A percentile compares a stretch with the other conserved stretches of the same genome.
phyloP scores from a whole-genome alignment of 2,888 invertebrate genomes.

The Leistus spinibarbis region DNA sequence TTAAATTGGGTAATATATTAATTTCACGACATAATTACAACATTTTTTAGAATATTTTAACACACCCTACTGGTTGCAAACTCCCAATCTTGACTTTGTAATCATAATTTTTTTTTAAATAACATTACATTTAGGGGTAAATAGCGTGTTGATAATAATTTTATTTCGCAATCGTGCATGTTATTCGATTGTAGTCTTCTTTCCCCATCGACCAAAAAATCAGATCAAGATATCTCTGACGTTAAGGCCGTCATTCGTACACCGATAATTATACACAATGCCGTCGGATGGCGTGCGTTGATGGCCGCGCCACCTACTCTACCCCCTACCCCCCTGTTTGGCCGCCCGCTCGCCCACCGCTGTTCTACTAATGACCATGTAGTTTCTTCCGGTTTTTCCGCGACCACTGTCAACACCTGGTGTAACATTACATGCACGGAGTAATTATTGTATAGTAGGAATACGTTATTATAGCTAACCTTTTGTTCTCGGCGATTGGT shows the following conservation, averaged over 20 bases:
- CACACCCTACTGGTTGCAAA: no score
- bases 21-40: no score
- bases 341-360: no score
- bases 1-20: no score
- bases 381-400: neutral
- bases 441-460: neutral
- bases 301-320: slow-evolving; percentile 14
- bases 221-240: neutral
- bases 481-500: neutral
- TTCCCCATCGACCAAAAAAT: neutral
- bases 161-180: no score
- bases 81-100: no score
- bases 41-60: no score
- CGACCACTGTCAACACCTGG: neutral
- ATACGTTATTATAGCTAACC: neutral
- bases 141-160: no score
- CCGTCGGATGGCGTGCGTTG: slow-evolving; percentile 18
- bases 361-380: neutral
- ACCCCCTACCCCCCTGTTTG: neutral
- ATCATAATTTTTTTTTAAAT: no score
- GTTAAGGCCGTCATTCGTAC: neutral
- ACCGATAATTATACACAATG: slow-evolving; percentile 1
- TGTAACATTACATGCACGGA: neutral
- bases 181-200: neutral
- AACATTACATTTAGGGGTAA: no score